Conservation (phyloP, 37 sponge, comb jelly and placozoan species). For the Ephydatia muelleri region DNA sequence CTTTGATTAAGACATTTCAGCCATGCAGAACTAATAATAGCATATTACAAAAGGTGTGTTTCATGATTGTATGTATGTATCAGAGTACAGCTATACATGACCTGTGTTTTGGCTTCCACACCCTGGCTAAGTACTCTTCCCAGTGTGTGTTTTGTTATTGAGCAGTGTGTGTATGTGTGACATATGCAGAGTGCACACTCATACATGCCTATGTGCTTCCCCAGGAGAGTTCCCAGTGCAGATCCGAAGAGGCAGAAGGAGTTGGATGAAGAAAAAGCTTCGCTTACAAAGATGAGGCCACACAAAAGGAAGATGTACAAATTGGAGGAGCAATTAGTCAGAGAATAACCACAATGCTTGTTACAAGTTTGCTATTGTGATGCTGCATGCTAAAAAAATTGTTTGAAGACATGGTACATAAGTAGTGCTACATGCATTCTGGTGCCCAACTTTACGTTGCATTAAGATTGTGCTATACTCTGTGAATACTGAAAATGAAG, state of each 20-base stretch:
- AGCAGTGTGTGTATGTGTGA: not conserved
- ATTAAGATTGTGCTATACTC: no score
- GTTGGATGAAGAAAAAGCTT: slow-evolving; percentile 38
- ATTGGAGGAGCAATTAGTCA: slow-evolving; percentile 26
- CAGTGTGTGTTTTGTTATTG: not conserved
- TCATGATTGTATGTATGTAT: no score
- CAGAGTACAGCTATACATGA: no score
- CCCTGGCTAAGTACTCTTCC: slow-evolving; percentile 43
- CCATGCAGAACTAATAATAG: no score
- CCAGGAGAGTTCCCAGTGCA: slow-evolving; percentile 44
- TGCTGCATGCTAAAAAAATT: no score
- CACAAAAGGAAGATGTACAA: slow-evolving; percentile 52
- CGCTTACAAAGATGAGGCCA: slow-evolving; percentile 33
- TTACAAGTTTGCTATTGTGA: not conserved
- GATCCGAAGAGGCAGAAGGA: slow-evolving; percentile 24
- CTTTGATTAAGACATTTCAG: no score
- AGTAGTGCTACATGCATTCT: no score
- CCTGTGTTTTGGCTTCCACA: no score
- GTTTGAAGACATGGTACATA: no score
- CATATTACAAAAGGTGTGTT: no score
- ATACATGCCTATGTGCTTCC: not conserved
- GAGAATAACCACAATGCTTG: not conserved
- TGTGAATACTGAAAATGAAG: no score
- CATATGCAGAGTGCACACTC: not conserved
- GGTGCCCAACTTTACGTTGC: not conserved